Evolutionary conservation across 2,797 vertebrate species (phyloP).

Genomic region (Molossus alvarezi): DNA sequence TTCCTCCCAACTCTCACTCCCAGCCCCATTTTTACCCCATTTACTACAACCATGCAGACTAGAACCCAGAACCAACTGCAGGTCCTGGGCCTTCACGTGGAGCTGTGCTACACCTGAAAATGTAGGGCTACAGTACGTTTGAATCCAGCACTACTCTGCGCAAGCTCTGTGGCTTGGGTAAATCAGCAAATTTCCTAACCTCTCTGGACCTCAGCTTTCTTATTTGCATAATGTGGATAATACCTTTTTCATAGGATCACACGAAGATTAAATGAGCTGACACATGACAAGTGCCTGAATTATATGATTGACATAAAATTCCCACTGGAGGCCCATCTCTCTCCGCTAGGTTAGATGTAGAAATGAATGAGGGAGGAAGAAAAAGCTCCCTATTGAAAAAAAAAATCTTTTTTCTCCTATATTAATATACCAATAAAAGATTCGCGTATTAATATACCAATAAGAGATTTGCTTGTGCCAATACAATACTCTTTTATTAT

Average conservation of each 20-base stretch:
- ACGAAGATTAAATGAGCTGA: neutral
- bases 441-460: slow-evolving; percentile 19
- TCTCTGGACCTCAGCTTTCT: neutral
- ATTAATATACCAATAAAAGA: slow-evolving; percentile 57
- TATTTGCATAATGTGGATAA: neutral
- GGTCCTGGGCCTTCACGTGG: neutral
- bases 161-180: neutral
- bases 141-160: neutral
- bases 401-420: neutral
- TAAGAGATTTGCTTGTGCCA: slow-evolving; percentile 45
- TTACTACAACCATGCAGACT: neutral
- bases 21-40: neutral
- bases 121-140: neutral
- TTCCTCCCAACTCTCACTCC: neutral
- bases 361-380: neutral
- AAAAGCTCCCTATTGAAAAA: neutral
- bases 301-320: neutral
- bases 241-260: neutral
- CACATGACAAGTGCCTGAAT: neutral
- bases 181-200: neutral
- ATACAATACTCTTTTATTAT: slow-evolving; percentile 69
- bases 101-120: neutral
- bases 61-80: neutral
- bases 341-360: neutral
- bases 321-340: neutral